These are phyloP conservation scores for Etheostoma cragini DNA, from an alignment of 2,113 vertebrate species.

Conservation along the genomic window DNA sequence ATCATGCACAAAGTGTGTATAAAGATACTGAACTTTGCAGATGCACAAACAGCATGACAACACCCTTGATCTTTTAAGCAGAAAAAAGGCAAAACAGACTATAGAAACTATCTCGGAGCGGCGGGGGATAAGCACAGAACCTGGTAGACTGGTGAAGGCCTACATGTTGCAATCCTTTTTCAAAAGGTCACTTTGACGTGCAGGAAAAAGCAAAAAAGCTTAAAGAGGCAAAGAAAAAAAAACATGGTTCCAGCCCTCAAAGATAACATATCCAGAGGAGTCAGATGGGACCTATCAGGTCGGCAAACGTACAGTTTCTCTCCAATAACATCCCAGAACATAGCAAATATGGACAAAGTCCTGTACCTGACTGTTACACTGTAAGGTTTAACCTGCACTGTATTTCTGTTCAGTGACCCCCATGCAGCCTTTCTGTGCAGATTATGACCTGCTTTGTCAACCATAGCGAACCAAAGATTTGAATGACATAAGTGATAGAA, in stretches of 20 bases:
- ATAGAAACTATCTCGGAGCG: background rate
- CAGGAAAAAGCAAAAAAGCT: conserved; percentile 65
- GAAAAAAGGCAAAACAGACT: background rate
- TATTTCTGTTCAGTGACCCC: background rate
- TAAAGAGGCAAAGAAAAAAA: conserved; percentile 32
- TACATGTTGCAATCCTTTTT: conserved; percentile 61
- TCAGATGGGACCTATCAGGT: conserved; percentile 60
- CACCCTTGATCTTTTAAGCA: background rate
- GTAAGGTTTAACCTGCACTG: background rate
- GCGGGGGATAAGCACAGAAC: background rate
- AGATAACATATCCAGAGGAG: conserved; percentile 62
- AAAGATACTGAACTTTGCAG: background rate
- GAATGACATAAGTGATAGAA: background rate
- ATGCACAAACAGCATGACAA: background rate
- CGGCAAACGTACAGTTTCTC: conserved; percentile 59
- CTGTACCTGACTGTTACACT: background rate
- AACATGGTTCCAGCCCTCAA: conserved; percentile 38
- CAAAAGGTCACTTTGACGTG: conserved; percentile 69
- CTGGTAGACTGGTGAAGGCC: conserved; percentile 6
- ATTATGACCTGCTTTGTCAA: background rate
- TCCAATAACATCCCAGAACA: conserved; percentile 52
- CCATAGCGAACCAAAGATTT: background rate
- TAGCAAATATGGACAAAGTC: conserved; percentile 52
- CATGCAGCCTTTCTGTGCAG: background rate
- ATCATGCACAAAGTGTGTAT: background rate